A percentile compares a stretch with the other conserved stretches of the same genome.
Evolutionary conservation across 2,888 invertebrate genomes (phyloP).

Genomic region (Tholera decimalis): DNA sequence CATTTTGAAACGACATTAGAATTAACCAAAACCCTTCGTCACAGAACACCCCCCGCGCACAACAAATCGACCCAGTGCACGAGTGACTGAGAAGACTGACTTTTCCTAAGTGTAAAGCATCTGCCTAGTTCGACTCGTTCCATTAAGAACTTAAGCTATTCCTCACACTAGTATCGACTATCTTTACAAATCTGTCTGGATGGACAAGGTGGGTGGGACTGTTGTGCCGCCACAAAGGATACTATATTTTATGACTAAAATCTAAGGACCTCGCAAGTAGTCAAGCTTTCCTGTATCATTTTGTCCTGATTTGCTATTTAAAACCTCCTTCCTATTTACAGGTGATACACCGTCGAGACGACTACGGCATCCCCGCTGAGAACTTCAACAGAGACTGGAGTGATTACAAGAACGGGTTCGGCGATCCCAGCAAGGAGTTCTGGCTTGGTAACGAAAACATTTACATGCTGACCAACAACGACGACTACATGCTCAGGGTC

Average conservation of each 20-base stretch:
- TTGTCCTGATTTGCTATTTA: neutral
- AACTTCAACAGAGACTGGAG: conserved; percentile 98
- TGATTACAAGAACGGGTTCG: conserved; percentile 98
- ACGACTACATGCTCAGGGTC: conserved; percentile 96
- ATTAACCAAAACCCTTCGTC: no score
- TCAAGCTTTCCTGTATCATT: neutral
- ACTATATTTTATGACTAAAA: neutral
- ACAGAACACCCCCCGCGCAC: no score
- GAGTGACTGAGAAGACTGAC: no score
- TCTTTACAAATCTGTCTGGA: neutral
- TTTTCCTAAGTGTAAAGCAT: no score
- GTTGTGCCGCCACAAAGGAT: neutral
- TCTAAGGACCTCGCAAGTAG: neutral
- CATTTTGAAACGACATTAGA: no score
- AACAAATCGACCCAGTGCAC: no score
- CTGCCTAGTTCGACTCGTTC: no score
- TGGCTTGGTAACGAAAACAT: conserved; percentile 98
- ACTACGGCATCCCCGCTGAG: conserved; percentile 96
- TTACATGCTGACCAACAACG: conserved; percentile 98
- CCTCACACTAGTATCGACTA: no score
- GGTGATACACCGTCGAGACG: conserved; percentile 97
- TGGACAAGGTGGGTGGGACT: neutral
- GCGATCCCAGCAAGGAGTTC: conserved; percentile 97
- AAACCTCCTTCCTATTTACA: conserved; percentile 74
- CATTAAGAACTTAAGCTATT: no score